Conservation (phyloP, 2,888 invertebrate genomes). For the Xylocampa areola region DNA sequence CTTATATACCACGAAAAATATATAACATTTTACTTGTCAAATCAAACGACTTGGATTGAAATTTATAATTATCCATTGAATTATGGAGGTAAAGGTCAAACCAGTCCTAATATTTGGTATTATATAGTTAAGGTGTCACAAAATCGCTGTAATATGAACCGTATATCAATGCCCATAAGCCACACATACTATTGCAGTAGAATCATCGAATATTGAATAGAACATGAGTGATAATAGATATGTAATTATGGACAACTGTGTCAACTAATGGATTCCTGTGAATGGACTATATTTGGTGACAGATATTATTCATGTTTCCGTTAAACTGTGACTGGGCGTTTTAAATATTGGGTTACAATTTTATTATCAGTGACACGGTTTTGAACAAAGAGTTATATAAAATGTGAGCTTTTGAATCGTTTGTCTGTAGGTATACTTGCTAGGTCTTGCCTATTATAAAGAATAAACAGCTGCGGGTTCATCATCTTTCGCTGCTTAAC, state of each 20-base stretch:
- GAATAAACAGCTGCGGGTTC: too few relatives aligned
- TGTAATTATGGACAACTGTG: slow-evolving; percentile 19
- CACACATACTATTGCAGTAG: background rate
- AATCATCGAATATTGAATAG: background rate
- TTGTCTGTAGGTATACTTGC: too few relatives aligned
- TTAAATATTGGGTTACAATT: too few relatives aligned
- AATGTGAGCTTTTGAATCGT: too few relatives aligned
- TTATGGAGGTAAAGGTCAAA: slow-evolving; percentile 8
- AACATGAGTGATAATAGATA: slow-evolving; percentile 5
- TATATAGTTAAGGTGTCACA: too few relatives aligned
- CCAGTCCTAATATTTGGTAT: background rate
- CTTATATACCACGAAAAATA: too few relatives aligned
- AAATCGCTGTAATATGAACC: background rate
- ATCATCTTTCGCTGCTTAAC: too few relatives aligned
- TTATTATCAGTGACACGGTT: too few relatives aligned
- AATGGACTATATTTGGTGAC: slow-evolving; percentile 17
- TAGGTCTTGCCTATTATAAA: too few relatives aligned
- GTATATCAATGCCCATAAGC: background rate
- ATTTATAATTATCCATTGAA: background rate
- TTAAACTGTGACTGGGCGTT: slow-evolving; percentile 7
- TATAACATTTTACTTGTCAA: too few relatives aligned
- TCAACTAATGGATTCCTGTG: slow-evolving; percentile 12
- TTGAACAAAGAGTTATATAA: too few relatives aligned
- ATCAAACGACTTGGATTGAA: too few relatives aligned
- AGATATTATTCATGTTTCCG: slow-evolving; percentile 24